phyloP scores from a whole-genome alignment of 2,888 invertebrate species.

The Dichetophora obliterata region DNA sequence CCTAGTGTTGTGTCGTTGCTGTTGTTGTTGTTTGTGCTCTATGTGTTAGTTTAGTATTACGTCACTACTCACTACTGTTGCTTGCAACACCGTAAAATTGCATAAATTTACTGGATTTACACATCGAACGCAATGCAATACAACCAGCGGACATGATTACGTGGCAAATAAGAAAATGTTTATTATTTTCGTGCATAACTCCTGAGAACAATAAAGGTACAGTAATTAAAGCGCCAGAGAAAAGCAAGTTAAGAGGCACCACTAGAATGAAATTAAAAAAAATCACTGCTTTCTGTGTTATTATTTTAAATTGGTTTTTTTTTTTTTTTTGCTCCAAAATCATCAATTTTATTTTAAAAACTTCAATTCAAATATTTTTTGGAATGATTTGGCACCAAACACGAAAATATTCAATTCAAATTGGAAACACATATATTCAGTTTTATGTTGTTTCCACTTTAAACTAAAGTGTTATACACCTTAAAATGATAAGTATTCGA shows the following conservation, averaged over 20 bases:
- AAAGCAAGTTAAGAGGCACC: neutral
- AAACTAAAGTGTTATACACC: too few species aligned
- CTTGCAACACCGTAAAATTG: neutral
- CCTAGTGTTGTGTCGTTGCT: neutral
- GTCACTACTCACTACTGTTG: neutral
- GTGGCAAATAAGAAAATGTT: neutral
- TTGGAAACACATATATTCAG: too few species aligned
- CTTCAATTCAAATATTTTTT: too few species aligned
- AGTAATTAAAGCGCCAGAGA: neutral
- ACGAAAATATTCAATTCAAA: too few species aligned
- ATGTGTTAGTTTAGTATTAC: slow-evolving; percentile 6
- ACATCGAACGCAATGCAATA: neutral
- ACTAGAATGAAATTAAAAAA: too few species aligned
- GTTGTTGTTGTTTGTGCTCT: slow-evolving; percentile 1
- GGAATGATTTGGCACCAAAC: too few species aligned
- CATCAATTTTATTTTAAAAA: too few species aligned
- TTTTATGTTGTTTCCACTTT: too few species aligned
- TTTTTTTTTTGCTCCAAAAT: too few species aligned
- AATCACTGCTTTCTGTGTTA: too few species aligned
- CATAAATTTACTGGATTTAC: neutral
- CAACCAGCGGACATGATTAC: neutral
- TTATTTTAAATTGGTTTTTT: too few species aligned
- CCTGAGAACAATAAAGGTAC: neutral
- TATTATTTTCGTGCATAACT: neutral
- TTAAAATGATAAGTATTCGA: too few species aligned